Percentiles rank a stretch among this genome's conserved stretches.
Conservation (phyloP, 1,140 invertebrate genomes). For the Aphelenchoides fujianensis region DNA sequence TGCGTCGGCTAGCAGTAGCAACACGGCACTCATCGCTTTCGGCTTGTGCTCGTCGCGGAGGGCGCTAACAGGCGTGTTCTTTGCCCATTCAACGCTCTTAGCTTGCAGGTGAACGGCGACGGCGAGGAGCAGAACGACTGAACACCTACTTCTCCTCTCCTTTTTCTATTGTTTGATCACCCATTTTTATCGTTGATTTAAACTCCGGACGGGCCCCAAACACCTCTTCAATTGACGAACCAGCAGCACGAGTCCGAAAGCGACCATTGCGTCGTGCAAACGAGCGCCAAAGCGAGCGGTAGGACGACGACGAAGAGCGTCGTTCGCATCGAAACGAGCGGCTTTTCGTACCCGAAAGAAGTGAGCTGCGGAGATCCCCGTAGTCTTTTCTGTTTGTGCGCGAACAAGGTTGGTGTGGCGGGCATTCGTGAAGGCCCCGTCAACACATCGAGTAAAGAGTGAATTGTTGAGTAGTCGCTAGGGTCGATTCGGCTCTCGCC, state of each 20-base stretch:
- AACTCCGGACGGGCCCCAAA: not conserved
- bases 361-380: not conserved
- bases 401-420: not conserved
- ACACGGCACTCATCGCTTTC: not conserved
- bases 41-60: not conserved
- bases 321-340: too few relatives aligned
- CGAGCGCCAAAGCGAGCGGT: too few relatives aligned
- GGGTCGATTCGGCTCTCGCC: too few relatives aligned
- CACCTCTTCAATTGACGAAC: not conserved
- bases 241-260: not conserved
- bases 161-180: too few relatives aligned
- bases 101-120: not conserved
- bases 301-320: too few relatives aligned
- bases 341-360: too few relatives aligned
- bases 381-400: not conserved
- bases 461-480: too few relatives aligned
- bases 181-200: too few relatives aligned
- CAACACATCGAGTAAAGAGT: too few relatives aligned
- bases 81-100: not conserved
- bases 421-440: not conserved
- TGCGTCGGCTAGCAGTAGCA: not conserved
- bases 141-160: too few relatives aligned
- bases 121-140: not conserved
- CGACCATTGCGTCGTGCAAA: constrained; percentile 8
- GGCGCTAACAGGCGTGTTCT: not conserved